A percentile compares a stretch with the other conserved stretches of the same genome.
Conservation (phyloP, 37 sponge, comb jelly and placozoan genomes). For the Petrosia ficiformis region DNA sequence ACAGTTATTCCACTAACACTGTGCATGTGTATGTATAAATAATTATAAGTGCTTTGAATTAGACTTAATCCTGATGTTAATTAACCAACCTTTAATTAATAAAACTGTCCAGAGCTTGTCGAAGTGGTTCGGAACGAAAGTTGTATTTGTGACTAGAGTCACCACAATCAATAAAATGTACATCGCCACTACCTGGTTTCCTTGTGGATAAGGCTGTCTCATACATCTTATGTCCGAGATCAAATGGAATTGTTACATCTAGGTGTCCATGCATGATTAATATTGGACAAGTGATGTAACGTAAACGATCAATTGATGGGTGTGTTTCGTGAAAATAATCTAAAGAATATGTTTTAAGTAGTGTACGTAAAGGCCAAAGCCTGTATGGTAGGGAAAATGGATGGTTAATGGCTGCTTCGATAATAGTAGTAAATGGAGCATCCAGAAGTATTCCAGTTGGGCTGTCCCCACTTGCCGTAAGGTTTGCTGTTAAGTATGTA, state of each 20-base stretch:
- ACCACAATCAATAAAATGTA: conserved; percentile 62
- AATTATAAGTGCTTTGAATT: background rate
- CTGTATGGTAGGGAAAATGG: conserved; percentile 38
- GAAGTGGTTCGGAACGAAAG: conserved; percentile 17
- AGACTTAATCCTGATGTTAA: background rate
- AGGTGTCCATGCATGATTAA: conserved; percentile 65
- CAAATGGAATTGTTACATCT: conserved; percentile 64
- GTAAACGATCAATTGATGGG: conserved; percentile 32
- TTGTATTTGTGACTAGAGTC: conserved; percentile 51
- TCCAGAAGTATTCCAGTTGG: conserved; percentile 69
- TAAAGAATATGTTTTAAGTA: conserved; percentile 34
- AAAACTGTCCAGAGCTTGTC: conserved; percentile 39
- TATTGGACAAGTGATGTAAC: conserved; percentile 48
- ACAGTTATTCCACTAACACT: no score
- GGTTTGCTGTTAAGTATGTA: conserved; percentile 45
- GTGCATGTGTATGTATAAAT: no score
- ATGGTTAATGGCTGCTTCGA: conserved; percentile 57
- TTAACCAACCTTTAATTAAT: conserved; percentile 16
- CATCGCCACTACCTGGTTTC: conserved; percentile 1
- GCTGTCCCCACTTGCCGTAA: background rate
- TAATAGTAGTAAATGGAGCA: conserved; percentile 73
- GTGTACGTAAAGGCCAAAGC: conserved; percentile 46
- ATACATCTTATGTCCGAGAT: conserved; percentile 54
- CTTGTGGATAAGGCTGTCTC: conserved; percentile 20
- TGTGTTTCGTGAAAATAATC: conserved; percentile 46